Evolutionary conservation across 2,113 vertebrate species (phyloP), one percentile per base, ranked within the genome.

Genomic region (Paraplagusia blochii): DNA sequence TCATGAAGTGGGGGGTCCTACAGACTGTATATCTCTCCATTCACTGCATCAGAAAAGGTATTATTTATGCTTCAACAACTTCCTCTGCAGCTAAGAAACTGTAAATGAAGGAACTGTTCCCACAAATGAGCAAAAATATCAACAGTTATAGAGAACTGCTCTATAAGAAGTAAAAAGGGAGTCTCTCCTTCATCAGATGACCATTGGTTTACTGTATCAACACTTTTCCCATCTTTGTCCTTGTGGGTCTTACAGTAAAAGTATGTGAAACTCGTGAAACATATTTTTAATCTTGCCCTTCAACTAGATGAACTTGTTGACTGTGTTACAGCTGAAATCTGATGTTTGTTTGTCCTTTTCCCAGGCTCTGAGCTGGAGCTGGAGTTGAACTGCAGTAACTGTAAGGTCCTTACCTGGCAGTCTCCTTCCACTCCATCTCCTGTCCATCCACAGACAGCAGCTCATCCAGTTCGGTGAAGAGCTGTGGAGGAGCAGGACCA

Each of bases 401-500:
- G n/a, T 10, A 29, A 19, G 6, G 17, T 14, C 48, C 90, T 88
- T 91, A 98, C 97, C 97, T 96, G 16, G 97, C 97, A 0, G 95
- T 98, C 84, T 99, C 97, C 80, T 97, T 97, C 97, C 97, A 98
- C 51, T 99, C 97, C 96, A 98, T 95, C 85, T 97, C 95, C 78
- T 98, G 96, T 7, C 97, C 97, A 1, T 99, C 95, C 49, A 95
- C 86, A 0, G 94, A 90, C 85, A 98, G 90, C 6, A 99, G 91
- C 44, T 99, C 97, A 11, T 99, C 97, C 89, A 99, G 80, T 88
- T 99, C 97, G 0, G 96, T 99, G 88, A 99, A 99, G 85, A 99
- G 97, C 62, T 99, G 97, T 0, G 97, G 97, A 1, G 95, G 94
- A 0, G 95, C 88, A 0, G 94, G 95, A 18, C 95, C 94, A 54